These are phyloP conservation scores for Phania funesta DNA, from an alignment of 2,888 invertebrate genomes.

Conservation along the genomic window DNA sequence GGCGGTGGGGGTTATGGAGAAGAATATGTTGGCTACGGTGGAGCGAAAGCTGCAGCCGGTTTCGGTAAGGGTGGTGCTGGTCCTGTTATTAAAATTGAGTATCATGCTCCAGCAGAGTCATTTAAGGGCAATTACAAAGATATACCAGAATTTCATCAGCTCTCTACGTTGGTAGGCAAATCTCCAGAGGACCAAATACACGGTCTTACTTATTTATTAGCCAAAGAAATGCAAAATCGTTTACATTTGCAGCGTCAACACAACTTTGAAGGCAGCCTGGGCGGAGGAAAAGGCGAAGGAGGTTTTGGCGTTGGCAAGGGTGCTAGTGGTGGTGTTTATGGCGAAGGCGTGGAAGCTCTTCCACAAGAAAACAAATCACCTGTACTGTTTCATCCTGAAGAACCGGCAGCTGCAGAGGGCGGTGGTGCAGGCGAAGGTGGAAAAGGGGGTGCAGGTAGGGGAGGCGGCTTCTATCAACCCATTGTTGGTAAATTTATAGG, in stretches of 20 bases:
- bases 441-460: constrained; percentile 23
- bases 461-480: constrained; percentile 69
- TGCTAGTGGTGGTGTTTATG: neutral
- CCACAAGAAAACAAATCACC: constrained; percentile 78
- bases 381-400: constrained; percentile 76
- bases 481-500: constrained; percentile 72
- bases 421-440: constrained; percentile 52
- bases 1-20: neutral
- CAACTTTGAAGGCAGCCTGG: constrained; percentile 46
- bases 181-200: constrained; percentile 81
- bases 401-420: constrained; percentile 44
- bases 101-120: constrained; percentile 70
- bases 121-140: constrained; percentile 75
- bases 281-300: neutral
- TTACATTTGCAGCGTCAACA: constrained; percentile 71
- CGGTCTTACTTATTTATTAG: constrained; percentile 81
- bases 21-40: constrained; percentile 1
- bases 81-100: constrained; percentile 73
- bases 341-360: constrained; percentile 41
- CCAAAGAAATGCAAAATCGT: constrained; percentile 77
- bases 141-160: constrained; percentile 77
- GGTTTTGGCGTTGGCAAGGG: constrained; percentile 17
- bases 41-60: neutral
- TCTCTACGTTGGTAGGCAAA: constrained; percentile 81
- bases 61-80: constrained; percentile 18